phyloP scores from a whole-genome alignment of 2,797 vertebrate species.

The Chloroceryle inda region DNA sequence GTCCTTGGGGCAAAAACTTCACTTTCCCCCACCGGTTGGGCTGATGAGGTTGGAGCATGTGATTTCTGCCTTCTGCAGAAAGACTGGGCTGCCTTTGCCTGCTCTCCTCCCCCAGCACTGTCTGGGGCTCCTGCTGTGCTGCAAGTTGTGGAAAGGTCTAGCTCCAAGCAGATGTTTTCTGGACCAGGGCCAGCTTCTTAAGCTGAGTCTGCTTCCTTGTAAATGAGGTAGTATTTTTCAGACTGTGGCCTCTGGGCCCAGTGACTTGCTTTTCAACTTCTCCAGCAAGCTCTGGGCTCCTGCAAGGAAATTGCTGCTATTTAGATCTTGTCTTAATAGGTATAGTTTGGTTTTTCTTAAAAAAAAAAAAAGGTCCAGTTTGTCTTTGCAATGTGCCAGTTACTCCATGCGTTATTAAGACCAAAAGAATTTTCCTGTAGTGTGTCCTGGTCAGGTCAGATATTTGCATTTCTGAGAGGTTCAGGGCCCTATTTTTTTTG shows the following conservation, averaged over 20 bases:
- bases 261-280: not conserved
- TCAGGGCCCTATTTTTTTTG: not conserved
- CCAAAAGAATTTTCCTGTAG: not conserved
- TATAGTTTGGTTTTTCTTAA: not conserved
- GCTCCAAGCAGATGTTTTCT: not conserved
- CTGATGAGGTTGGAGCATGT: not conserved
- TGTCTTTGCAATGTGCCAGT: not conserved
- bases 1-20: not conserved
- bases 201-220: not conserved
- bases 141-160: not conserved
- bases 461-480: not conserved
- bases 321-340: slow-evolving; percentile 11
- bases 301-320: not conserved
- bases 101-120: not conserved
- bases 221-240: not conserved
- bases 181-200: not conserved
- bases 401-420: not conserved
- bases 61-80: not conserved
- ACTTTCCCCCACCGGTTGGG: not conserved
- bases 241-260: not conserved
- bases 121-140: not conserved
- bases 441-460: not conserved
- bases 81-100: not conserved
- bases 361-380: not conserved
- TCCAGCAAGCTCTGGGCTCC: not conserved